phyloP scores from a whole-genome alignment of 2,797 vertebrate species.

The Selene dorsalis region DNA sequence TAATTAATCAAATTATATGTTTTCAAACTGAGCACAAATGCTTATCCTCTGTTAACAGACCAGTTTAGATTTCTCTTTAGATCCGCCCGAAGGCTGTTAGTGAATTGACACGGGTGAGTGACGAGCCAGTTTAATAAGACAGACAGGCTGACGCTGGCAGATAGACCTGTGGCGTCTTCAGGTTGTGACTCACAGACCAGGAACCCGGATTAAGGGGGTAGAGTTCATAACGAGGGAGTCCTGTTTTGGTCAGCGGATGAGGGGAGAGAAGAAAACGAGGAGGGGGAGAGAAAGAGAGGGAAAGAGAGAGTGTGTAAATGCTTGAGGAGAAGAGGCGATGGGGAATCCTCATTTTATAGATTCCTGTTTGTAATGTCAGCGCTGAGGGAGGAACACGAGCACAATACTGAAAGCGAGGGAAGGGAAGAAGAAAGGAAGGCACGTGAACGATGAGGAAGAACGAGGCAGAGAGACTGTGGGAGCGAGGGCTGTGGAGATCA shows the following conservation, averaged over 20 bases:
- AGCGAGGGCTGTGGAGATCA: constrained; percentile 56
- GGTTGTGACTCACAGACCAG: constrained; percentile 79
- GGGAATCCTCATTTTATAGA: constrained; percentile 35
- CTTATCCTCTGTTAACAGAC: not conserved
- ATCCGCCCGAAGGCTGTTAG: constrained; percentile 27
- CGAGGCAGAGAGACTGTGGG: constrained; percentile 27
- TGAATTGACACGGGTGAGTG: constrained; percentile 46
- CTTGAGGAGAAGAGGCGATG: constrained; percentile 8
- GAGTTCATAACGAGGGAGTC: constrained; percentile 48
- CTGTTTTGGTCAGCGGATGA: constrained; percentile 51
- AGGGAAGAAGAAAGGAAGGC: constrained; percentile 16
- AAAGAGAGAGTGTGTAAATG: not conserved
- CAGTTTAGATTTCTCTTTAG: constrained; percentile 8
- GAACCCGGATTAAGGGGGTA: constrained; percentile 65
- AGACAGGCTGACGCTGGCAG: constrained; percentile 74
- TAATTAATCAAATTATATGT: not conserved
- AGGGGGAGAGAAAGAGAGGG: not conserved
- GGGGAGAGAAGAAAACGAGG: constrained; percentile 7
- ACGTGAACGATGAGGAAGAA: constrained; percentile 2
- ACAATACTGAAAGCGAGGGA: constrained; percentile 3
- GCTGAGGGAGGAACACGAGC: not conserved
- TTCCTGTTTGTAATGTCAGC: constrained; percentile 16
- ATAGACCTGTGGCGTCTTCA: constrained; percentile 77
- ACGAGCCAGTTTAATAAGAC: constrained; percentile 67
- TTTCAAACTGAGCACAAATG: not conserved